Conservation (phyloP, 1,140 invertebrate genomes). For the Acromyrmex heyeri region DNA sequence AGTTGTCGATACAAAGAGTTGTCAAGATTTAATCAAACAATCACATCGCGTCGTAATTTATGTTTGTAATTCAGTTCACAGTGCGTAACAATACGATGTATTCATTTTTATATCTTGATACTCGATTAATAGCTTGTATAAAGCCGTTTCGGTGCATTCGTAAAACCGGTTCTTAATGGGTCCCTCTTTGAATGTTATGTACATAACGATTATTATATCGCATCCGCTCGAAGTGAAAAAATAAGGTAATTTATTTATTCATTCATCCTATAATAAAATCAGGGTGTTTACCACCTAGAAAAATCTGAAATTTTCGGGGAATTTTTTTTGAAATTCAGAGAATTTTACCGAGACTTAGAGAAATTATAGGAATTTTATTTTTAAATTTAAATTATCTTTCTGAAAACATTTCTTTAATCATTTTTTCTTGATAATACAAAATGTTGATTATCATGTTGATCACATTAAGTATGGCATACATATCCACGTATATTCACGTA, state of each 20-base stretch:
- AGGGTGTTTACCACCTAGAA: no score
- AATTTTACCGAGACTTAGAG: no score
- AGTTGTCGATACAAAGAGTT: background rate
- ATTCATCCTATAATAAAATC: background rate
- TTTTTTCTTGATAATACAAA: no score
- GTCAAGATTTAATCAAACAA: background rate
- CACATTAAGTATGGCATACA: no score
- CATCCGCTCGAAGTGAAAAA: conserved; percentile 32
- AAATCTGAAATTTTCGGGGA: no score
- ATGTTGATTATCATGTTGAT: no score
- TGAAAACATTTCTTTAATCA: no score
- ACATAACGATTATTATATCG: conserved; percentile 41
- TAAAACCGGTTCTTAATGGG: conserved; percentile 49
- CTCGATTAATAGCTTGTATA: conserved; percentile 21
- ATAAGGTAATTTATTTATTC: conserved; percentile 9
- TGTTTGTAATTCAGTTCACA: background rate
- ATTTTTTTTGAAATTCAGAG: no score
- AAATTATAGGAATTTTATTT: no score
- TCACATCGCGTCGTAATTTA: background rate
- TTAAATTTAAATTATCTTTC: no score
- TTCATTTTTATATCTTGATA: conserved; percentile 29
- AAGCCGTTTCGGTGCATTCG: conserved; percentile 3
- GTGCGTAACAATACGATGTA: background rate
- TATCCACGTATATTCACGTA: no score
- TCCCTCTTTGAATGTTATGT: conserved; percentile 29